Base-by-base conservation (phyloP, 1,140 invertebrate species). In the Dryas iulia region DNA sequence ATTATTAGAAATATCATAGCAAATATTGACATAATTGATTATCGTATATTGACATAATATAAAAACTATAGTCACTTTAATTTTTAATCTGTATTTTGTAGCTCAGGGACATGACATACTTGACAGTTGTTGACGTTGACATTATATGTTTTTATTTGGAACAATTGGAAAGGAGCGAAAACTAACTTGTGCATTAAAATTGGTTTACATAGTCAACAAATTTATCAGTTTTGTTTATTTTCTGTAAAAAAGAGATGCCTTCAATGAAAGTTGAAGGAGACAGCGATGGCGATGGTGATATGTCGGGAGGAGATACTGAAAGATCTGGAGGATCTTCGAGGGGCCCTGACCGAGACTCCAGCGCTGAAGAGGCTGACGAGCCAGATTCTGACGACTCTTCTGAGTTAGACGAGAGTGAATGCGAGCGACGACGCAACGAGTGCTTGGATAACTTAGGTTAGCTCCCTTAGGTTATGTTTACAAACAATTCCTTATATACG, bases 341-440 rank as follows among this genome's bases (percentile, higher is more conserved):
- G 69, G 94, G 93, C 2, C 94, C 91, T 21, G 94, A 94, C 26
- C 93, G 94, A 23, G 95, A 96, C 67, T 95, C 95, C 72, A 96
- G 95, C 73, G 95, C 94, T 66, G 95, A 95, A 69, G 93, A 94
- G 79, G 93, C 93, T 58, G 94, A 95, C 79, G 95, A 96, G 73
- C 95, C 93, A 21, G 95, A 96, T 69, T 96, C 95, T 10, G 95
- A 96, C 92, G 95, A 96, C 83, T 96, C 95, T 59, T 96, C 95
- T 82, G 98, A 98, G 89, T 96, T 99, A 94, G 97, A 99, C 91
- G 97, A 98, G 89, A 96, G 95, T 73, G 97, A 98, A 92, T 98
- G 97, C 79, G 97, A 98, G 78, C 94, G 94, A 61, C 92, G 96
- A 57, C 93, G 97, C 72, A 95, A 93, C 62, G 96, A 98, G 84